phyloP scores from a whole-genome alignment of 2,888 invertebrate genomes.

The Leptopilina drosophilae region DNA sequence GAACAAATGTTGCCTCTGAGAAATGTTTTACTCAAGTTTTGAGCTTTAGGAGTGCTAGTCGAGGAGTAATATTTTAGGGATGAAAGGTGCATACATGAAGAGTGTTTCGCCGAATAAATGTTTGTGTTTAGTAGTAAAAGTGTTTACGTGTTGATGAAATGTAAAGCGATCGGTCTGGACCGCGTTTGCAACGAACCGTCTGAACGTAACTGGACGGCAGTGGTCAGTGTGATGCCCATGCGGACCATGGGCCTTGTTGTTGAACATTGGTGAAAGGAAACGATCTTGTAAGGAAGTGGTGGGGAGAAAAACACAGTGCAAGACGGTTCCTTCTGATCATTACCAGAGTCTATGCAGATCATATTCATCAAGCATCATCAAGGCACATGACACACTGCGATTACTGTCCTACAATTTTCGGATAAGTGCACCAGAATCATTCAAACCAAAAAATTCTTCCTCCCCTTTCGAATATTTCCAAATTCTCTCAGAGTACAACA shows the following conservation, averaged over 20 bases:
- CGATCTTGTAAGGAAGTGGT: constrained; percentile 50
- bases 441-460: too few species aligned
- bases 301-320: constrained; percentile 50
- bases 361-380: constrained; percentile 34
- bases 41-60: background rate
- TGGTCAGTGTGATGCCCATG: constrained; percentile 56
- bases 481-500: too few species aligned
- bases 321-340: constrained; percentile 35
- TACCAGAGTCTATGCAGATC: constrained; percentile 29
- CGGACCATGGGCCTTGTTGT: constrained; percentile 53
- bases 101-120: background rate
- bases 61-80: background rate
- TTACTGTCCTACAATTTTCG: background rate
- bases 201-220: constrained; percentile 54
- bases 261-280: constrained; percentile 57
- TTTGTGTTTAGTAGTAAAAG: background rate
- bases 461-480: too few species aligned
- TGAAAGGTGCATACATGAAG: background rate
- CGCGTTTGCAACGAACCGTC: constrained; percentile 67
- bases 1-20: too few species aligned
- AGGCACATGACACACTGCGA: background rate
- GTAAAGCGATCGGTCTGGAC: constrained; percentile 59
- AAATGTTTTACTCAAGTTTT: too few species aligned
- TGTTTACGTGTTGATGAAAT: constrained; percentile 41
- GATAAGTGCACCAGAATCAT: background rate